Percentiles rank a stretch among this genome's conserved stretches.
phyloP scores from a whole-genome alignment of 2,113 vertebrate genomes.

The Accipiter virgatus region DNA sequence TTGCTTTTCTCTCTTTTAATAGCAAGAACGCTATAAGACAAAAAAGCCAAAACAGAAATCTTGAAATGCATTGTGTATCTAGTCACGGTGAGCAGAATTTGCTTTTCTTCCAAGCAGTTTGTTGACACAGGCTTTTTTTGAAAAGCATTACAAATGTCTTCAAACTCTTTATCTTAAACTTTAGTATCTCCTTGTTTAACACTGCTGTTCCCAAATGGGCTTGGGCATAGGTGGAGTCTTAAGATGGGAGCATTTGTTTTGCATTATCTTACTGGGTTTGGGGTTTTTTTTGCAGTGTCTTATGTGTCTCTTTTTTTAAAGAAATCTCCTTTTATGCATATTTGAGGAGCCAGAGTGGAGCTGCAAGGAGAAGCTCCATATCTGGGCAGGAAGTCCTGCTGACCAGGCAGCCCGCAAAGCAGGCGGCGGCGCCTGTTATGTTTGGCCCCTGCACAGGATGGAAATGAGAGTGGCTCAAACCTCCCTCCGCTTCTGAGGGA shows the following conservation, averaged over 20 bases:
- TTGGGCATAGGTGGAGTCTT: neutral
- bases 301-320: neutral
- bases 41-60: neutral
- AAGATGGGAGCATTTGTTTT: neutral
- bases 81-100: neutral
- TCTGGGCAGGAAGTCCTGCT: conserved; percentile 26
- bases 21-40: conserved; percentile 2
- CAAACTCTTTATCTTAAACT: neutral
- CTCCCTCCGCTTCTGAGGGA: neutral
- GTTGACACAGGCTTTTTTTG: neutral
- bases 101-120: neutral
- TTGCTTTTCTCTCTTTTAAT: neutral
- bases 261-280: neutral
- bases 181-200: neutral
- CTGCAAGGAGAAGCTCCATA: neutral
- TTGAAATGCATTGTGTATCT: neutral
- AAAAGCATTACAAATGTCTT: neutral
- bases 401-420: neutral
- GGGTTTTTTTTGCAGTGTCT: neutral
- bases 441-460: neutral
- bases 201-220: neutral
- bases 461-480: neutral
- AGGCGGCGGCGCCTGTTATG: neutral
- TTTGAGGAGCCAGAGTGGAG: neutral
- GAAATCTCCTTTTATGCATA: conserved; percentile 12